Evolutionary conservation across 2,113 vertebrate species (phyloP), one percentile per base, ranked within the genome.

Genomic region (Corapipo altera): DNA sequence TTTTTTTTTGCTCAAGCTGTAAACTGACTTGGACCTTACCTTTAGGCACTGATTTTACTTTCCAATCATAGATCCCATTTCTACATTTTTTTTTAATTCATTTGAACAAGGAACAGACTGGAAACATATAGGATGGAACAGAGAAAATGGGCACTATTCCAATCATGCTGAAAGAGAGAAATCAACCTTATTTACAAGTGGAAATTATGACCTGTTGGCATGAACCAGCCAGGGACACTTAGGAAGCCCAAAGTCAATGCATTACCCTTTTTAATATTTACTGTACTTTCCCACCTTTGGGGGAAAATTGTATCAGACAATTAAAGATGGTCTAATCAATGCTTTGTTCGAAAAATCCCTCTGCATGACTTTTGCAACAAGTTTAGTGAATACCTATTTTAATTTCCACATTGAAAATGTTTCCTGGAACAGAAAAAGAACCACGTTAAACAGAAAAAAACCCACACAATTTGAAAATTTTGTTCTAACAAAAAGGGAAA

Each of bases 191-290:
- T 81, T 96, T 94, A 88, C 65, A 91, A 92, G 48, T 54, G 57
- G 52, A 89, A 95, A 95, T 70, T 66, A 66, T 81, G 82, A 94
- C 66, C 74, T 75, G 15, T 20, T 78, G 71, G 75, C 86, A 80
- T 14, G 22, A 33, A 24, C 11, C 48, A 64, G 73, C 35, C 61
- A 43, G 54, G 54, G 62, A 91, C 41, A 9, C 54, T 32, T 18
- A 55, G 30, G 54, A 14, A 83, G 58, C 61, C 62, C 83, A 76
- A 62, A 75, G 35, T 43, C 46, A 83, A 57, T 3, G 12, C 11
- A n/a, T 10, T 76, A 15, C n/a, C 11, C 22, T 64, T 78, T 1
- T 13, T 4, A 20, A 57, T 57, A 91, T 70, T 37, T 81, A 19
- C n/a, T 91, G 16, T 27, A 55, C 44, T 76, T 43, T 48, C 73